Evolutionary conservation across 2,888 invertebrate genomes (phyloP).

Genomic region (Halictus quadricinctus): DNA sequence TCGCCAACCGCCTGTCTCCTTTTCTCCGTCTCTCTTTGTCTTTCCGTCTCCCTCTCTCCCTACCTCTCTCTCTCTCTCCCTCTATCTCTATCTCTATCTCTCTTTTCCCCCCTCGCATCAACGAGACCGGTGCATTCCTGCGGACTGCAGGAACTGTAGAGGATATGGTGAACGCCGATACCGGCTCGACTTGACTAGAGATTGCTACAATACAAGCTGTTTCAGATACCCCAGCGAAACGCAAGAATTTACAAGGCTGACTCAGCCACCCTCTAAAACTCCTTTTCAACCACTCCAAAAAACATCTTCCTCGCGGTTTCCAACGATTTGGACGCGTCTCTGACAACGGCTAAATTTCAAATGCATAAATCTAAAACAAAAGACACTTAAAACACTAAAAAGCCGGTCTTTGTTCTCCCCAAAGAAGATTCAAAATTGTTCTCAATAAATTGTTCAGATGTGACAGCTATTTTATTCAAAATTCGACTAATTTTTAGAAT

Average conservation of each 20-base stretch:
- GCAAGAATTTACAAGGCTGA: background rate
- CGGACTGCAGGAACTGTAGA: conserved; percentile 43
- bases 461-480: no score
- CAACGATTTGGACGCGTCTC: no score
- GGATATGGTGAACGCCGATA: conserved; percentile 44
- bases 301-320: no score
- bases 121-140: conserved; percentile 55
- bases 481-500: no score
- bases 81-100: background rate
- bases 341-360: no score
- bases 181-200: conserved; percentile 26
- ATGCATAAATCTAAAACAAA: no score
- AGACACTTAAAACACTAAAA: no score
- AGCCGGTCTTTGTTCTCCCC: no score
- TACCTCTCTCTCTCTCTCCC: background rate
- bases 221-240: background rate
- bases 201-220: conserved; percentile 26
- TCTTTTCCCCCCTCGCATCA: background rate
- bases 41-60: background rate
- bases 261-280: background rate
- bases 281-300: background rate
- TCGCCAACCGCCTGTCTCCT: conserved; percentile 33
- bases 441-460: no score
- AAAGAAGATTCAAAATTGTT: no score
- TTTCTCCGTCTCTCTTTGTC: conserved; percentile 3